Percentiles rank a stretch among this genome's conserved stretches.
These are phyloP conservation scores for Drosophila neotestacea DNA, from an alignment of 2,888 invertebrate species.

Conservation along the genomic window DNA sequence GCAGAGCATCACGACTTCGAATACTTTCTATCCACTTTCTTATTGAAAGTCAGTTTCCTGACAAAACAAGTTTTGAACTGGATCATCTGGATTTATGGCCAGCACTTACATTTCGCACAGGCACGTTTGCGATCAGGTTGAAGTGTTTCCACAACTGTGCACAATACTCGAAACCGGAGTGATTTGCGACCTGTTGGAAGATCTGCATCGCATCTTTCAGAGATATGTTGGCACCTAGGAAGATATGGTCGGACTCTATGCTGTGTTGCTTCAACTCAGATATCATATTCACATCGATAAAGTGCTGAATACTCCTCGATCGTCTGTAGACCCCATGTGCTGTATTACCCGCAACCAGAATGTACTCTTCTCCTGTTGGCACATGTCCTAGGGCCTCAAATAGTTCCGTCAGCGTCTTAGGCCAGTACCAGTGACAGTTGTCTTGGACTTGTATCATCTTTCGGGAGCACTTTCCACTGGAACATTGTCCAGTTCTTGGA, in stretches of 20 bases:
- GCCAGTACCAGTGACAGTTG: conserved; percentile 78
- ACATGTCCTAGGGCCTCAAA: conserved; percentile 82
- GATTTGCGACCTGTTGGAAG: conserved; percentile 78
- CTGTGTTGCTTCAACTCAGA: conserved; percentile 86
- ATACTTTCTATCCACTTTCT: not conserved
- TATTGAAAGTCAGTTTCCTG: not conserved
- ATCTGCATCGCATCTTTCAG: conserved; percentile 86
- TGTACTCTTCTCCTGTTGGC: conserved; percentile 85
- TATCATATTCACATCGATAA: conserved; percentile 89
- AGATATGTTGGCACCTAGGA: conserved; percentile 85
- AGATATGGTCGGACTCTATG: conserved; percentile 74
- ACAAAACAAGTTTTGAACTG: conserved; percentile 44
- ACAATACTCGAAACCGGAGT: conserved; percentile 87
- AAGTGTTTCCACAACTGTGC: conserved; percentile 86
- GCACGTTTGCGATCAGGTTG: conserved; percentile 88
- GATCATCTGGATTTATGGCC: conserved; percentile 31
- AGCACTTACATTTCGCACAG: conserved; percentile 88
- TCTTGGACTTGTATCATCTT: conserved; percentile 10
- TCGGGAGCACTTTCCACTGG: conserved; percentile 78
- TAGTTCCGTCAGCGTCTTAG: conserved; percentile 66
- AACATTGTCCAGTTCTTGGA: conserved; percentile 79
- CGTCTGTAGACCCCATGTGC: conserved; percentile 88
- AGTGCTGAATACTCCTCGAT: conserved; percentile 83
- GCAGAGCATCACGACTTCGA: not conserved
- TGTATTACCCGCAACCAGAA: conserved; percentile 92